Evolutionary conservation across 2,113 vertebrate genomes (phyloP), one percentile per base, ranked within the genome.

Genomic region (Amphiprion percula): DNA sequence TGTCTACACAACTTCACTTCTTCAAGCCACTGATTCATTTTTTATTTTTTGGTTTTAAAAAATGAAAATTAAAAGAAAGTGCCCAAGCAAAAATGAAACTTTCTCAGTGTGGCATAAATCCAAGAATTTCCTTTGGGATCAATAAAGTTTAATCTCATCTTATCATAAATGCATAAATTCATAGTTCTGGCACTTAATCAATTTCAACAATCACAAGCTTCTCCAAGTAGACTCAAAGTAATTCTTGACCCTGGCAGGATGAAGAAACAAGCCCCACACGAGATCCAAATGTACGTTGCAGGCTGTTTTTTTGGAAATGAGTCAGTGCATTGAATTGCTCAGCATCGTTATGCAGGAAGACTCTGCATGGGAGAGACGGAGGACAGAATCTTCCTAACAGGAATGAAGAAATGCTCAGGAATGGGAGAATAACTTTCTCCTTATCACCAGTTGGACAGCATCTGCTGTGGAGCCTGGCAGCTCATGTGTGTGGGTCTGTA

Each of bases 371-470:
- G 56, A 52, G 62, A 78, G 47, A 74, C 28, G 21, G 23, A 83
- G 54, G 76, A 30, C 53, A 53, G 44, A 72, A 37, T 39, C 66
- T 64, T 65, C 65, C 44, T 66, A 16, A n/a, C 33, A 46, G 46
- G 54, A 67, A 41, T 47, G 52, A 55, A 50, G 59, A 21, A 50
- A 46, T 15, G 23, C 54, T 82, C 54, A 59, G 56, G 52, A 87
- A 28, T 1, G 10, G 66, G 2, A 71, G 55, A 68, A 75, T 54
- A 66, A 66, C 50, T 78, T 33, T 1, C 23, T 61, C 59, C 73
- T 88, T 88, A 92, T 92, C 87, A 58, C 10, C 37, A 69, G 90
- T 53, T 81, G 81, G 83, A 67, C 30, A 33, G 61, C n/a, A 54
- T 55, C 49, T 14, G 1, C 58, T 23, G 10, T 44, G 24, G 11